Evolutionary conservation across 2,797 vertebrate species (phyloP), one percentile per base, ranked within the genome.

Genomic region (Pyrocephalus nanus): DNA sequence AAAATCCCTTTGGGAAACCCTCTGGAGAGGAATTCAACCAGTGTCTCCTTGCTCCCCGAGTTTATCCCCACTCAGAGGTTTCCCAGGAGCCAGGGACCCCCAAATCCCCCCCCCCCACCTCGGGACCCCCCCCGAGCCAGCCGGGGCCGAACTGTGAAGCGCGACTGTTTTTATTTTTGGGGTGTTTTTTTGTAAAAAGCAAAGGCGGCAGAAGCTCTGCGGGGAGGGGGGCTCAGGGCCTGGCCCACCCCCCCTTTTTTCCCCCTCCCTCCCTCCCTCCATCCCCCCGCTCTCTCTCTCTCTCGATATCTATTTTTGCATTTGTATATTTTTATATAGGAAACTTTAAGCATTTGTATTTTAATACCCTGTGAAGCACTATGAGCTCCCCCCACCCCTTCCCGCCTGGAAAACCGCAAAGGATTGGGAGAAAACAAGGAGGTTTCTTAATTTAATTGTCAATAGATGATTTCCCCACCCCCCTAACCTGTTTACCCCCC

Each of bases 271-370:
- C 18, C n/a, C n/a, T 22, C 36, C 32, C 69, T 54, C 78, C 47
- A 9, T 6, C 29, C 29, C 18, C n/a, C n/a, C 13, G 4, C 20
- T 9, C 51, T 34, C 79, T 64, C 85, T 61, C 91, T 79, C 91
- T 76, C 88, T 66, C 76, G 43, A 87, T 69, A 87, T 92, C 96
- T 85, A 97, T 97, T 97, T 97, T 97, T 96, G 96, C 96, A 96
- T 97, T 97, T 96, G 93, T 97, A 97, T 97, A 97, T 97, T 97
- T 96, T 96, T 97, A 96, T 97, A 96, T 97, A 96, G 97, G 96
- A 97, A 97, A 97, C 94, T 86, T 80, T 95, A 96, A 95, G 96
- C 96, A 76, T 97, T 97, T 97, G 97, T 97, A 97, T 97, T 97
- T 97, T 97, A 96, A 95, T 73, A 97, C 97, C 94, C 94, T 92